phyloP scores from a whole-genome alignment of 1,140 invertebrate genomes.

The Protaetia brevitarsis region DNA sequence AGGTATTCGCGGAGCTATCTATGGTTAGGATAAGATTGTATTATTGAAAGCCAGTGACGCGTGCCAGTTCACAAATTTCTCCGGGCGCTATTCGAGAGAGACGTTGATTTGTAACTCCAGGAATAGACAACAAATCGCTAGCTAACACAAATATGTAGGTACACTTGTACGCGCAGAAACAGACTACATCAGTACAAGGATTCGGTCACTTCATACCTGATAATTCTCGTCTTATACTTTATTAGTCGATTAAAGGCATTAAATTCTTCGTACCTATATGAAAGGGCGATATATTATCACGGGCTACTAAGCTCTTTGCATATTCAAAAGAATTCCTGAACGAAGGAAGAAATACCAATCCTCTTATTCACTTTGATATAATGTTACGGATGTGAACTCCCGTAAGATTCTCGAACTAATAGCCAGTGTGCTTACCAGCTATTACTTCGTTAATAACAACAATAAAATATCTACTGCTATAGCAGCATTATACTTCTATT shows the following conservation, averaged over 20 bases:
- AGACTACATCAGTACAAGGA: neutral
- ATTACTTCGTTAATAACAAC: too few relatives aligned
- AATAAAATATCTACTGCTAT: too few relatives aligned
- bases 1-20: too few relatives aligned
- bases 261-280: conserved; percentile 1
- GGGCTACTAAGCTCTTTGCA: conserved; percentile 13
- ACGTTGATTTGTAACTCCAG: neutral
- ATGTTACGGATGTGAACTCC: neutral
- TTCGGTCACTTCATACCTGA: neutral
- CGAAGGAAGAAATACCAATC: neutral
- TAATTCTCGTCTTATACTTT: neutral
- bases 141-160: neutral
- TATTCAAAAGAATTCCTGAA: conserved; percentile 5
- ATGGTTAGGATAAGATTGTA: neutral
- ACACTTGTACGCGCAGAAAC: neutral
- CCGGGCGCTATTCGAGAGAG: neutral
- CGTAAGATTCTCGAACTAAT: neutral
- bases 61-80: neutral
- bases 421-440: too few relatives aligned
- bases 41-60: neutral
- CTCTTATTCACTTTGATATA: neutral
- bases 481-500: too few relatives aligned
- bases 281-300: conserved; percentile 12
- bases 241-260: neutral
- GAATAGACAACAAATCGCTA: neutral